Percentiles rank a stretch among this genome's conserved stretches.
These are phyloP conservation scores for Amphiura filiformis DNA, from an alignment of 35 echinoderm and acorn worm genomes.

Conservation along the genomic window DNA sequence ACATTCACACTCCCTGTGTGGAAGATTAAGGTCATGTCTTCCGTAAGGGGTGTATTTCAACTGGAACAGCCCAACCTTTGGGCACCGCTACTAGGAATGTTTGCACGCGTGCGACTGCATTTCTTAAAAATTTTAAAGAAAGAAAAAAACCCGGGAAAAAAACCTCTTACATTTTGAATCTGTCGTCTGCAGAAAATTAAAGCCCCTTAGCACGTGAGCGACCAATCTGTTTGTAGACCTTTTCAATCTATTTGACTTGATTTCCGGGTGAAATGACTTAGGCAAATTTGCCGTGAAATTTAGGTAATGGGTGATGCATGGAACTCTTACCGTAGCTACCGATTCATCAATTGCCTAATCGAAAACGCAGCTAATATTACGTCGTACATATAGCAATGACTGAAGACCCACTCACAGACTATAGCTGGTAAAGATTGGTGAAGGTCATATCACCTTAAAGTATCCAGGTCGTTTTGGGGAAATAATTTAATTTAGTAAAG, in stretches of 20 bases:
- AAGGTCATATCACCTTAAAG: background rate
- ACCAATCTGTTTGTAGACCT: background rate
- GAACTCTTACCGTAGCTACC: background rate
- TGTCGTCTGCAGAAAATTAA: too few relatives aligned
- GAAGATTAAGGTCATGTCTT: too few relatives aligned
- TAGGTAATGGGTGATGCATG: background rate
- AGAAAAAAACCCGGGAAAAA: too few relatives aligned
- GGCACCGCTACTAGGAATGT: too few relatives aligned
- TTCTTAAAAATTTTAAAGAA: too few relatives aligned
- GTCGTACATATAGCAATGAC: background rate
- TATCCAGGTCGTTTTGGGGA: background rate
- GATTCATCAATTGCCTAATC: background rate
- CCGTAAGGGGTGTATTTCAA: too few relatives aligned
- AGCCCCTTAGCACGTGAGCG: too few relatives aligned
- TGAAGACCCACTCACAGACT: background rate
- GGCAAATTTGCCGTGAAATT: constrained; percentile 11
- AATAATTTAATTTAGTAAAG: too few relatives aligned
- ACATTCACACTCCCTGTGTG: too few relatives aligned
- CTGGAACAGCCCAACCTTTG: too few relatives aligned
- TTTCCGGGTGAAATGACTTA: background rate
- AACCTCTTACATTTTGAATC: too few relatives aligned
- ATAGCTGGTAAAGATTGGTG: background rate
- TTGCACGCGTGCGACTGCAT: too few relatives aligned
- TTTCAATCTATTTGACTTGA: background rate
- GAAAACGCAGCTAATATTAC: background rate